Evolutionary conservation across 2,888 invertebrate species (phyloP), one percentile per base, ranked within the genome.

Genomic region (Hypselothyrea guttata): DNA sequence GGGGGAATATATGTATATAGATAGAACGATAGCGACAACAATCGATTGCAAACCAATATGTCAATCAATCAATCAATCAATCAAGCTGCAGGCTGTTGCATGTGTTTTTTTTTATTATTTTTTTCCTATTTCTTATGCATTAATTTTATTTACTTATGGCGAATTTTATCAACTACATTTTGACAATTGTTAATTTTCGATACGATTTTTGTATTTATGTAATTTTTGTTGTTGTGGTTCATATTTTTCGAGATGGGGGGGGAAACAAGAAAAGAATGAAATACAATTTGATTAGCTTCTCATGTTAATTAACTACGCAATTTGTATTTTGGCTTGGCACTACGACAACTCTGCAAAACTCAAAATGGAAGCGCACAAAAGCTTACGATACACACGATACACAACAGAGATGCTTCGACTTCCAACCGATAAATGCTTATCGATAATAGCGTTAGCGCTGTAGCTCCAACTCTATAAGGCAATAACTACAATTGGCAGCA

Each of bases 201-300:
- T 55, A 8, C n/a, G n/a, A n/a, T 33, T 27, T 11, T 42, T 57
- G 52, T 54, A 35, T 34, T 48, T 27, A 35, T 28, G 11, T 54
- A 61, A 33, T 41, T 40, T 53, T 37, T 56, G 37, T 51, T 28
- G 41, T 52, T 54, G 46, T 48, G 62, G 55, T 60, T 38, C 7
- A 4, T 22, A 37, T 37, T 37, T 51, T 59, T 74, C 56, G 62
- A 37, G 37, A 31, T 44, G 28, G 46, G 41, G 55, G 61, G 72
- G 60, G 59, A 78, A 77, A 78, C 35, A 82, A 71, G 82, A 78
- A 79, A 82, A 84, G 84, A 84, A 78, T 78, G 78, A 69, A 82
- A 78, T 67, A 84, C 59, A 78, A 55, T 64, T 79, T 75, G 67
- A 79, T 79, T 79, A 84, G 83, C 79, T 84, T 77, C 54, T 63